Base-by-base conservation (phyloP, 1,140 invertebrate species). In the Sminthurides bifidus region DNA sequence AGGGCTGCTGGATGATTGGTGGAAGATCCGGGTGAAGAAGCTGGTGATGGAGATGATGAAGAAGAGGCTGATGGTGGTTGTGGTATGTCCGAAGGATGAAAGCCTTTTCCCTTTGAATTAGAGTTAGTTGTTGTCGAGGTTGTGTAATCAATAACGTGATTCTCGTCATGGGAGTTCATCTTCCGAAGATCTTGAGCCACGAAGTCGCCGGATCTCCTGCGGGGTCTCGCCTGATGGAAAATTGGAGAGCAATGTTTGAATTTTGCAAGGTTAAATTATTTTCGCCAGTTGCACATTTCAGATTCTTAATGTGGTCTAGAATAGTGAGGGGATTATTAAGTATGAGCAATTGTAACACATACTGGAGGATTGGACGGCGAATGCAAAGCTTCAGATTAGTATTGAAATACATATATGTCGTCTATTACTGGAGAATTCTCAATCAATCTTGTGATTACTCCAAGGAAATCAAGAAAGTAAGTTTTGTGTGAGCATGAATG, bases 171-270 rank as follows among this genome's bases (percentile, higher is more conserved):
- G 31, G 26, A 33, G 35, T 53, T 48, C 12, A 51, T 37, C 65
- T 71, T 69, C 46, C 74, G 73, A 1, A 77, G 67, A 66, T 82
- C 81, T 65, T 81, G 81, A 3, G 81, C 77, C 2, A 76, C 69
- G 23, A 78, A 56, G 62, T 89, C 87, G 0, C 85, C 85, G 0
- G 85, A 89, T 62, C 86, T 76, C 60, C 87, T 73, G 21, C 86
- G 69, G 2, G 87, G 87, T 14, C 86, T 72, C 1, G 86, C 86
- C 70, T 89, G 81, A 21, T 5, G 21, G 24, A 24, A 38, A 29
- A 26, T 3, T 37, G 19, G 41, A 49, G 50, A 29, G 54, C 38
- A 40, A 54, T n/a, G n/a, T n/a, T n/a, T n/a, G n/a, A n/a, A n/a
- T n/a, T n/a, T n/a, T n/a, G n/a, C n/a, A n/a, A n/a, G n/a, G n/a